Conservation (phyloP, 2,797 vertebrate genomes). For the Pampus argenteus region DNA sequence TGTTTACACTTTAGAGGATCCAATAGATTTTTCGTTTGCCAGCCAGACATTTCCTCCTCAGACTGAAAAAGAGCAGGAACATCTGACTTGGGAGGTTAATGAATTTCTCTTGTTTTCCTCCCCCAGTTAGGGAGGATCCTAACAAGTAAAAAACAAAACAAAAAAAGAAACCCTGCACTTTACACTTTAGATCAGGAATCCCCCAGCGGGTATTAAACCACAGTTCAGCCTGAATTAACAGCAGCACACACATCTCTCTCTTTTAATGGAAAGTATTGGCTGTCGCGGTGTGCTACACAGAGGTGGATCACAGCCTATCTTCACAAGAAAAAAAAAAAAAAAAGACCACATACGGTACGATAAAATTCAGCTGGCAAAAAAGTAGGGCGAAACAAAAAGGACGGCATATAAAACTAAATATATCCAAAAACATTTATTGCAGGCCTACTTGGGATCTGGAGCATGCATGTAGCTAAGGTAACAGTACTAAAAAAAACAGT, state of each 20-base stretch:
- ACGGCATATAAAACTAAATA: too few relatives aligned
- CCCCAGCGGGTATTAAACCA: constrained; percentile 49
- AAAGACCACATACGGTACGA: too few relatives aligned
- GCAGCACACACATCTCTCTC: constrained; percentile 1
- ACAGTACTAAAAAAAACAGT: not conserved
- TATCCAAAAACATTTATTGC: too few relatives aligned
- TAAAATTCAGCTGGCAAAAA: too few relatives aligned
- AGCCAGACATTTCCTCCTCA: constrained; percentile 18
- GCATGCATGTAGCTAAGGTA: not conserved
- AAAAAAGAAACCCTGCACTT: constrained; percentile 14
- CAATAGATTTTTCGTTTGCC: constrained; percentile 28
- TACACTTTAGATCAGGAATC: constrained; percentile 43
- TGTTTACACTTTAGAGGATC: constrained; percentile 58
- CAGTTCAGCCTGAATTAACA: constrained; percentile 48
- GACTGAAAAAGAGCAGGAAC: constrained; percentile 41
- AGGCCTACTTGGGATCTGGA: not conserved
- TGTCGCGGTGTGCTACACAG: constrained; percentile 12
- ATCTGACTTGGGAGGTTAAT: constrained; percentile 43
- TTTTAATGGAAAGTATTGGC: constrained; percentile 25
- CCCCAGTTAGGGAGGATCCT: constrained; percentile 20
- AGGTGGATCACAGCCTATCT: too few relatives aligned
- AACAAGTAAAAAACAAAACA: constrained; percentile 26
- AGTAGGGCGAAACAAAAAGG: too few relatives aligned
- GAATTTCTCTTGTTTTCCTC: constrained; percentile 30
- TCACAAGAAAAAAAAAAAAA: too few relatives aligned